Evolutionary conservation across 2,888 invertebrate genomes (phyloP).

Genomic region (Campoplex capitator): DNA sequence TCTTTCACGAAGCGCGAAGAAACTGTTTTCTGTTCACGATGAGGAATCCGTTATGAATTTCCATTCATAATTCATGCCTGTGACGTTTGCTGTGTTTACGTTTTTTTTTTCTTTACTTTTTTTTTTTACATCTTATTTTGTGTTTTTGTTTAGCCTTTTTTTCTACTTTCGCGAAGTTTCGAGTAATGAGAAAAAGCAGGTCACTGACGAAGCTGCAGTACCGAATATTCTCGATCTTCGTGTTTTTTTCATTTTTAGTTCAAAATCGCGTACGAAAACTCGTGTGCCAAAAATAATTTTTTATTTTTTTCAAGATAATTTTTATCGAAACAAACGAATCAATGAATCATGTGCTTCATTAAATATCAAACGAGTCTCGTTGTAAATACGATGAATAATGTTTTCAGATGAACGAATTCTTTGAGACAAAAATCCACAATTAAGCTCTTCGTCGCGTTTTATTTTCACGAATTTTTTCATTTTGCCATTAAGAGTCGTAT

Average conservation of each 20-base stretch:
- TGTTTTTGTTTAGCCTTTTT: not conserved
- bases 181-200: slow-evolving; percentile 11
- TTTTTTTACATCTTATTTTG: not conserved
- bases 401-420: not conserved
- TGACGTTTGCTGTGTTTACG: slow-evolving; percentile 37
- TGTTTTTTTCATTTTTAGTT: not conserved
- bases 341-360: not conserved
- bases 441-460: too few relatives aligned
- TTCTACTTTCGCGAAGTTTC: not conserved
- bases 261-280: not conserved
- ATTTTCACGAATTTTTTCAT: too few relatives aligned
- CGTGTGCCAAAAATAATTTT: not conserved
- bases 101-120: not conserved
- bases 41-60: slow-evolving; percentile 49
- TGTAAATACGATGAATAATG: not conserved
- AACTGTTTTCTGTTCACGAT: slow-evolving; percentile 10
- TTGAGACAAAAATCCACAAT: not conserved
- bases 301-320: not conserved
- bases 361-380: not conserved
- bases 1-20: slow-evolving; percentile 7
- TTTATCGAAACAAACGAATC: not conserved
- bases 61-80: slow-evolving; percentile 26
- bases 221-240: not conserved
- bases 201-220: not conserved
- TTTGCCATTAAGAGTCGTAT: not conserved